These are phyloP conservation scores for Phycodurus eques DNA, from an alignment of 2,113 vertebrate species.

Conservation along the genomic window DNA sequence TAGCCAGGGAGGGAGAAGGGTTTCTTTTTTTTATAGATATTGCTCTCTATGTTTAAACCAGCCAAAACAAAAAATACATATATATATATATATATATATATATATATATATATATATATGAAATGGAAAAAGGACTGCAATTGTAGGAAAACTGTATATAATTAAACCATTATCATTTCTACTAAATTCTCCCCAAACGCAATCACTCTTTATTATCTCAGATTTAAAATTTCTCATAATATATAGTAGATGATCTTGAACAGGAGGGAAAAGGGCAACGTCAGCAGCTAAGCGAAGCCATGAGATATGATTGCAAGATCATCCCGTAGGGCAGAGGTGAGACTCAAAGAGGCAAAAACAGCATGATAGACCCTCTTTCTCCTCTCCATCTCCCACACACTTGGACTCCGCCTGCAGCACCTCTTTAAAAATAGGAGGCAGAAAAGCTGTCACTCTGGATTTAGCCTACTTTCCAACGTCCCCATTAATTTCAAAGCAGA, in stretches of 20 bases:
- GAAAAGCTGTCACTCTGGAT: conserved; percentile 69
- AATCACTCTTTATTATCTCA: not conserved
- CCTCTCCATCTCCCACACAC: conserved; percentile 43
- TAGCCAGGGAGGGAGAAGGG: not conserved
- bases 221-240: not conserved
- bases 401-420: conserved; percentile 52
- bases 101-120: too few species aligned
- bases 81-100: not conserved
- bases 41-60: not conserved
- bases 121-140: not conserved
- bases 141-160: not conserved
- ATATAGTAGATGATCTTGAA: not conserved
- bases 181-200: not conserved
- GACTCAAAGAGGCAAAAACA: conserved; percentile 34
- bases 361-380: conserved; percentile 36
- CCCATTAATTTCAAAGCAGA: conserved; percentile 76
- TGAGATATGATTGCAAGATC: conserved; percentile 25
- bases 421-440: conserved; percentile 59
- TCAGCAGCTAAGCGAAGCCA: conserved; percentile 19
- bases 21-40: not conserved
- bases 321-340: conserved; percentile 39
- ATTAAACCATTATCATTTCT: not conserved
- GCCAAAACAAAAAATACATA: not conserved
- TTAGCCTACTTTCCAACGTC: conserved; percentile 73
- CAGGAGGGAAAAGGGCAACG: not conserved